Evolutionary conservation across 1,140 invertebrate species (phyloP).

Genomic region (Steinernema feltiae): DNA sequence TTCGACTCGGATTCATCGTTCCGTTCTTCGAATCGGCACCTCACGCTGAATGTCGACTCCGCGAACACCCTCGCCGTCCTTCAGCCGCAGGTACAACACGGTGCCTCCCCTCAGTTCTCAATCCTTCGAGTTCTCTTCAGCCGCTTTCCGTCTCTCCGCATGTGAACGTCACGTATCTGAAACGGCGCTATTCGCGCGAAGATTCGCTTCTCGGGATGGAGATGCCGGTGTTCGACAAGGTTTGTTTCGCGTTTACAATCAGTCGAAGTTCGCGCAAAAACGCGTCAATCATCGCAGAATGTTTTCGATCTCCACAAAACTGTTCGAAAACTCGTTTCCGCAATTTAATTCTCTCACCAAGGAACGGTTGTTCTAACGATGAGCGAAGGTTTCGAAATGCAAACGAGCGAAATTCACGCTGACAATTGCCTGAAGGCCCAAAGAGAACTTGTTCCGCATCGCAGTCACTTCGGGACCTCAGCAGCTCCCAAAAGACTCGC

Average conservation of each 20-base stretch:
- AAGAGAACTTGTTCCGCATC: too few species aligned
- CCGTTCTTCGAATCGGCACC: background rate
- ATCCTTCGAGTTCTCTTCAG: too few species aligned
- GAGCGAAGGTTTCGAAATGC: too few species aligned
- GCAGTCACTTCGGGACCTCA: too few species aligned
- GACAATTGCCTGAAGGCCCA: too few species aligned
- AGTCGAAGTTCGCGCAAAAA: background rate
- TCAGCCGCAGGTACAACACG: background rate
- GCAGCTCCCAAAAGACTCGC: too few species aligned
- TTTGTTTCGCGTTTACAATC: background rate
- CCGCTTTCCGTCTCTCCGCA: background rate
- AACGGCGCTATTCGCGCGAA: background rate
- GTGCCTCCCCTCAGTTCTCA: background rate
- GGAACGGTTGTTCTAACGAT: too few species aligned
- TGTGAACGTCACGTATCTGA: background rate
- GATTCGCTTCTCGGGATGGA: constrained; percentile 1
- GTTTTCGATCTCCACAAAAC: too few species aligned
- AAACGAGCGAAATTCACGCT: too few species aligned
- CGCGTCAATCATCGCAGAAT: background rate
- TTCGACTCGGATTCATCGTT: background rate
- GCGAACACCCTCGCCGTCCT: background rate
- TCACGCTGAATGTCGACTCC: background rate
- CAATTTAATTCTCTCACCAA: too few species aligned
- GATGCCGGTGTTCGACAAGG: constrained; percentile 4
- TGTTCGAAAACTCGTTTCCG: too few species aligned